These are phyloP conservation scores for Dastarcus helophoroides DNA, from an alignment of 2,888 invertebrate species.

Conservation along the genomic window DNA sequence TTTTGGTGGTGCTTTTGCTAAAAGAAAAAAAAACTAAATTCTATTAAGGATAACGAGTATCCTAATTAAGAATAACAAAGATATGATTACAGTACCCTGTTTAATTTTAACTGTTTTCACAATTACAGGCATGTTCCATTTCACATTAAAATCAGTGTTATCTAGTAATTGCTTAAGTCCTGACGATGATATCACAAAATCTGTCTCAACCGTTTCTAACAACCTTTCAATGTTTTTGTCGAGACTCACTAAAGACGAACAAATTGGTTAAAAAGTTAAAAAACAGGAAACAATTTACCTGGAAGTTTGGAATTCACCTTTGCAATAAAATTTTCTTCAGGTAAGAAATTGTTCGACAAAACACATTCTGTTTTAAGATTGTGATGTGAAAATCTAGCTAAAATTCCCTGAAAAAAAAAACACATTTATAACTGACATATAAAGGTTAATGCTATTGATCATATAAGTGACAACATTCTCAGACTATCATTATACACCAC, in stretches of 20 bases:
- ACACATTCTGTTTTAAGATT: conserved; percentile 8
- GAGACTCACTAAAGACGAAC: conserved; percentile 9
- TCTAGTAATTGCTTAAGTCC: conserved; percentile 27
- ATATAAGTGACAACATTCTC: no score
- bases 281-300: conserved; percentile 6
- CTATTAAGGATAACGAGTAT: no score
- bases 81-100: no score
- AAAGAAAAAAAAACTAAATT: no score
- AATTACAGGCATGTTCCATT: conserved; percentile 29
- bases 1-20: no score
- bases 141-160: conserved; percentile 21
- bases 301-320: conserved; percentile 7
- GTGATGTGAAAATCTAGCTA: conserved; percentile 11
- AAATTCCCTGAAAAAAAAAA: conserved; percentile 8
- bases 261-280: background rate
- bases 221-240: conserved; percentile 9
- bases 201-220: conserved; percentile 18
- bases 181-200: conserved; percentile 28
- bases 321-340: background rate
- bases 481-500: no score
- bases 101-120: no score
- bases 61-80: no score
- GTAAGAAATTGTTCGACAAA: conserved; percentile 7
- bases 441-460: no score
- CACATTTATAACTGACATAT: conserved; percentile 2